These are phyloP conservation scores for Nasonovia ribisnigri DNA, from an alignment of 2,888 invertebrate genomes.

Conservation along the genomic window DNA sequence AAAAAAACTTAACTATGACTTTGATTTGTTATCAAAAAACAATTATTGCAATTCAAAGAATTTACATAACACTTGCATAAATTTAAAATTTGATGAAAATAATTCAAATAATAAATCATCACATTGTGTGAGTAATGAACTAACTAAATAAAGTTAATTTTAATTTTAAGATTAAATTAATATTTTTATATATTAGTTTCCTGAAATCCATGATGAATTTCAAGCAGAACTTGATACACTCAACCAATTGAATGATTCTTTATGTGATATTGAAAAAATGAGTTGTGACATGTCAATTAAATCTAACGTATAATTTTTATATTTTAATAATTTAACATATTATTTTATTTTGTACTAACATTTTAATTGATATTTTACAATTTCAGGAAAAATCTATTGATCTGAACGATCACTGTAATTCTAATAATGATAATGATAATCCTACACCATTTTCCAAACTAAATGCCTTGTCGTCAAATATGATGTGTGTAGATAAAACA, in stretches of 20 bases:
- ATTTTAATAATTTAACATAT: background rate
- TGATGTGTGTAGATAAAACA: conserved; percentile 41
- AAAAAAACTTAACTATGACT: background rate
- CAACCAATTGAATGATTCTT: conserved; percentile 48
- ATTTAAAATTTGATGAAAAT: conserved; percentile 25
- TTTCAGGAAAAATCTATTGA: conserved; percentile 25
- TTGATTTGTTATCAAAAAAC: conserved; percentile 17
- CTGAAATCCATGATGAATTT: conserved; percentile 52
- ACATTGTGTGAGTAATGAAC: conserved; percentile 3
- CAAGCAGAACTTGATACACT: conserved; percentile 52
- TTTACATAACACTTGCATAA: background rate
- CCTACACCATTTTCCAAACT: conserved; percentile 31
- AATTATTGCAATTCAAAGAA: background rate
- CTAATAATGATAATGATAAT: conserved; percentile 17
- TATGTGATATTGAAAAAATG: conserved; percentile 56
- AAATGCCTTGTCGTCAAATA: conserved; percentile 38
- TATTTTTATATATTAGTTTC: conserved; percentile 18
- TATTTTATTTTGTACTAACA: background rate
- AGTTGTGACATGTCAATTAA: background rate
- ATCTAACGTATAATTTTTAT: conserved; percentile 22
- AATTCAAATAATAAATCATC: background rate
- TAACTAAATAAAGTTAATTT: background rate
- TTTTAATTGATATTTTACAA: background rate
- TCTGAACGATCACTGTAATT: background rate
- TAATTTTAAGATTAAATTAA: background rate